Conservation (phyloP, 2,797 vertebrate genomes). For the Mallotus villosus region DNA sequence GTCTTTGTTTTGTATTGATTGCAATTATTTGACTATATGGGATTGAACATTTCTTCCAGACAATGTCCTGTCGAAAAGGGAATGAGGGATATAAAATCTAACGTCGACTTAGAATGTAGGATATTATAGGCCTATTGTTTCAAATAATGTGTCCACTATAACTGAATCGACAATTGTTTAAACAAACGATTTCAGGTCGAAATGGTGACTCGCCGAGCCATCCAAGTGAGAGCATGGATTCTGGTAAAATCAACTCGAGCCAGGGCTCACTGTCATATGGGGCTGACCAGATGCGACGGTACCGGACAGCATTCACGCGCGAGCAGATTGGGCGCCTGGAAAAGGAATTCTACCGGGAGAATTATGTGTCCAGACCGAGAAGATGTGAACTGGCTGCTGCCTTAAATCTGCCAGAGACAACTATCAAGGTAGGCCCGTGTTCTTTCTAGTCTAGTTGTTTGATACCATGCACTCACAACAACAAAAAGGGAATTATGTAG, state of each 20-base stretch:
- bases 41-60: too few species aligned
- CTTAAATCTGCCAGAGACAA: conserved; percentile 95
- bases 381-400: conserved; percentile 95
- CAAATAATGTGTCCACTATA: not conserved
- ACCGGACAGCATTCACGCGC: conserved; percentile 95
- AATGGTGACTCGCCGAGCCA: conserved; percentile 69
- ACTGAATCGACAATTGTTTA: conserved; percentile 16
- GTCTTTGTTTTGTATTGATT: too few species aligned
- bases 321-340: conserved; percentile 96
- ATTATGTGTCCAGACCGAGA: conserved; percentile 95
- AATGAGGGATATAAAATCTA: too few species aligned
- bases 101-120: too few species aligned
- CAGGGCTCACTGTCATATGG: conserved; percentile 85
- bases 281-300: conserved; percentile 94
- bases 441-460: not conserved
- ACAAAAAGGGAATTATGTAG: not conserved
- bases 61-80: too few species aligned
- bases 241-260: conserved; percentile 71
- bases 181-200: conserved; percentile 59
- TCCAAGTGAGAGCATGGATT: conserved; percentile 62
- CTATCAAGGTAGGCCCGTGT: conserved; percentile 86
- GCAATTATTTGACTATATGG: too few species aligned
- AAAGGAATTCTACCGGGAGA: conserved; percentile 98
- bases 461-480: not conserved
- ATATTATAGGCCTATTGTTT: too few species aligned